These are phyloP conservation scores for Drosophila mauritiana DNA, from an alignment of 1,140 invertebrate species.

Conservation along the genomic window DNA sequence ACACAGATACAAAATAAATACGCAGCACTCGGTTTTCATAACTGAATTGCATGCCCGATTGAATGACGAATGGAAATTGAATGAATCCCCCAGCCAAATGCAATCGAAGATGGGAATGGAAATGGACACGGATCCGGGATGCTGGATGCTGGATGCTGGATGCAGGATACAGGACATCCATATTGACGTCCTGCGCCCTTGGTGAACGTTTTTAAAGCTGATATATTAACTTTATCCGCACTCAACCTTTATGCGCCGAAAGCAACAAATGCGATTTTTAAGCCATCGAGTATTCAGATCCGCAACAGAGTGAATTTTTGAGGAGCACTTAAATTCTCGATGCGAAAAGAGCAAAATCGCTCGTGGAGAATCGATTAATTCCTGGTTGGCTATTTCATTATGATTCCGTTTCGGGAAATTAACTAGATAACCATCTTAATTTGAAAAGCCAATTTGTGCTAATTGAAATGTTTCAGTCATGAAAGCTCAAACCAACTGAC, in stretches of 20 bases:
- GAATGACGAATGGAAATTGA: conserved; percentile 65
- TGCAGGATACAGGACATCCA: background rate
- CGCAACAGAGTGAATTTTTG: conserved; percentile 17
- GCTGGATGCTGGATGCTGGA: background rate
- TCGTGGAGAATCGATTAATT: conserved; percentile 3
- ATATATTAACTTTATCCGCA: conserved; percentile 49
- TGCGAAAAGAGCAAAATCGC: conserved; percentile 2
- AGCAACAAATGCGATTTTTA: conserved; percentile 40
- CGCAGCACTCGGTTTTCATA: conserved; percentile 67
- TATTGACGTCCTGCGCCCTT: background rate
- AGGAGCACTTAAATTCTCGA: background rate
- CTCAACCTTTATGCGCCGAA: conserved; percentile 21
- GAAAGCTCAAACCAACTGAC: background rate
- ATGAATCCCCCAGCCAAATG: conserved; percentile 52
- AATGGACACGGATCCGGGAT: conserved; percentile 20
- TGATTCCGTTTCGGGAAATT: conserved; percentile 4
- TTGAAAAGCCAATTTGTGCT: conserved; percentile 12
- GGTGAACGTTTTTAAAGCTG: conserved; percentile 42
- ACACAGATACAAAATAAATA: conserved; percentile 62
- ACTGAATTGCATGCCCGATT: conserved; percentile 66
- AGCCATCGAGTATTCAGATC: conserved; percentile 21
- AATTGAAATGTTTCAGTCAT: conserved; percentile 20
- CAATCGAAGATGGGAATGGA: conserved; percentile 52
- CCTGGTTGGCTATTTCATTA: conserved; percentile 6
- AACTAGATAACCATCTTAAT: conserved; percentile 15